A percentile compares a stretch with the other conserved stretches of the same genome.
phyloP scores from a whole-genome alignment of 2,888 invertebrate species.

The Cremastobaeus sp. region DNA sequence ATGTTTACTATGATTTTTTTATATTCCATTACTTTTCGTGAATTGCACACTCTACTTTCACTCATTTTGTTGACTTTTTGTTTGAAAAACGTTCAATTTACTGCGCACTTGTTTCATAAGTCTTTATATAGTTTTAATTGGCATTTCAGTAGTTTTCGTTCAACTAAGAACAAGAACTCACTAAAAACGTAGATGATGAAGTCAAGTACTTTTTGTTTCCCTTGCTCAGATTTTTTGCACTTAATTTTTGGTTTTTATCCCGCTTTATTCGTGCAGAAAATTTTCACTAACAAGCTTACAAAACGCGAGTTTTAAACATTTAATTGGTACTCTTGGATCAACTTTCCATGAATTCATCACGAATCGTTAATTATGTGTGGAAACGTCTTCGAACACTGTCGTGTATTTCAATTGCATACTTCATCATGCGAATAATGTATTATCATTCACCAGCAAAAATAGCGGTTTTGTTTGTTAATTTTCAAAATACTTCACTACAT shows the following conservation, averaged over 20 bases:
- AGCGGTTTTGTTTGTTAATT: no score
- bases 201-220: slow-evolving; percentile 50
- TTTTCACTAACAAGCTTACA: slow-evolving; percentile 48
- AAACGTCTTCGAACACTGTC: slow-evolving; percentile 16
- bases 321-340: slow-evolving; percentile 43
- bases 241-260: slow-evolving; percentile 35
- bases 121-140: slow-evolving; percentile 56
- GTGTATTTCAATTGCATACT: neutral
- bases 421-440: slow-evolving; percentile 9
- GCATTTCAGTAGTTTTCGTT: slow-evolving; percentile 53
- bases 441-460: neutral
- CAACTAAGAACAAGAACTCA: slow-evolving; percentile 50
- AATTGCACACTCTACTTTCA: slow-evolving; percentile 3
- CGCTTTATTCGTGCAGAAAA: slow-evolving; percentile 33
- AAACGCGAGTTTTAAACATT: slow-evolving; percentile 43
- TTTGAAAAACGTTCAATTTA: slow-evolving; percentile 35
- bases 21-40: no score
- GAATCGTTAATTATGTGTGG: slow-evolving; percentile 28
- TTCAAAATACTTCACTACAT: slow-evolving; percentile 32
- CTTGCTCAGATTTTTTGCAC: slow-evolving; percentile 16
- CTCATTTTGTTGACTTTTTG: slow-evolving; percentile 23
- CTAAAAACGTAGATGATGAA: slow-evolving; percentile 35
- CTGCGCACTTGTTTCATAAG: slow-evolving; percentile 44
- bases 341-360: slow-evolving; percentile 39
- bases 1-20: no score